Percentiles rank a stretch among this genome's conserved stretches.
These are phyloP conservation scores for Pseudocheirus occidentalis DNA, from an alignment of 2,797 vertebrate species.

Conservation along the genomic window DNA sequence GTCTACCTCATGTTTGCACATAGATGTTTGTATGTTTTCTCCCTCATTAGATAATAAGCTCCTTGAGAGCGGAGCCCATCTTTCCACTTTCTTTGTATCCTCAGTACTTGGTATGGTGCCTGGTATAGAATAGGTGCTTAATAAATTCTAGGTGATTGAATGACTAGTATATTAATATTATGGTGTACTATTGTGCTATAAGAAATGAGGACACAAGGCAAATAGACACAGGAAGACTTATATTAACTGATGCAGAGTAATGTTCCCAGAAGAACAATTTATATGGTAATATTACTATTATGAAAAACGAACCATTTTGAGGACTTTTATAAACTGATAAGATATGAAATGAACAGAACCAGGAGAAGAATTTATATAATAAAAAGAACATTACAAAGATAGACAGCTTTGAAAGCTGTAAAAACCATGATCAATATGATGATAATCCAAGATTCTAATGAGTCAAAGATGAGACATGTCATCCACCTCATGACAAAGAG, in stretches of 20 bases:
- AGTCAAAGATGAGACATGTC: background rate
- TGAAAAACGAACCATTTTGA: background rate
- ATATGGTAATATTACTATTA: background rate
- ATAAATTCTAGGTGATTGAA: background rate
- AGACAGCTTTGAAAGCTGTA: background rate
- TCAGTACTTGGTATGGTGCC: background rate
- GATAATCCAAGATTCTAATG: background rate
- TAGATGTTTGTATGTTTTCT: background rate
- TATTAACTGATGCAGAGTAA: background rate
- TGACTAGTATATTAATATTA: too few relatives aligned
- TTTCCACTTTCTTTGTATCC: background rate
- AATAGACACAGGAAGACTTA: background rate
- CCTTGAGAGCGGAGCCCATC: background rate
- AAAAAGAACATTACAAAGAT: background rate
- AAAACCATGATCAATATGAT: background rate
- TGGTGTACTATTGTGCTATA: background rate
- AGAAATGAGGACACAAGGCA: background rate
- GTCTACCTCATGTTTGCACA: background rate
- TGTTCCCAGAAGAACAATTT: background rate
- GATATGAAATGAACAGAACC: background rate
- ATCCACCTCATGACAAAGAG: background rate
- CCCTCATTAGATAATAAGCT: background rate
- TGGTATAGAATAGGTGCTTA: background rate
- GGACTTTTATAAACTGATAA: background rate
- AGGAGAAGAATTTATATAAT: background rate